Evolutionary conservation across 1,140 invertebrate species (phyloP), one percentile per base, ranked within the genome.

Genomic region (Neoseiulus cucumeris): DNA sequence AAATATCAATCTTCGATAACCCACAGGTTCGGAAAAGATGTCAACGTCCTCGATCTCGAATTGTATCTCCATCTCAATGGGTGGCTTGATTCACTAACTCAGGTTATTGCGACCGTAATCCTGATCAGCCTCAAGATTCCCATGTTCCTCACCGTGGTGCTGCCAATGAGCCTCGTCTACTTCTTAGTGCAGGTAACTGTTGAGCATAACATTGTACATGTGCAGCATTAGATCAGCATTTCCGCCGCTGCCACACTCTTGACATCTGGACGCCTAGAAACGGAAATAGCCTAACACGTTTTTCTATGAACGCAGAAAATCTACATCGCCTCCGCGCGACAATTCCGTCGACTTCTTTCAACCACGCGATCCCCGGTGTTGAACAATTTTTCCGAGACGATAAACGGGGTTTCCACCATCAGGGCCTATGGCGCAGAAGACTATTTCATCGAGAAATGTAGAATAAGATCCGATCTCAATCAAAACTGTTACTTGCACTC

Each of bases 331-430:
- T 89, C 92, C 0, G 96, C 92, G 1, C 77, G 94, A 28, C 94
- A 98, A 73, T 75, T 98, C 65, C 97, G 95, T 79, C 81, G 95
- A 47, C 74, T 98, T 28, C 92, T 98, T 75, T 97, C 93, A 0
- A 85, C 95, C 0, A 91, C 89, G 17, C 81, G 92, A 59, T 97
- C 92, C 9, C 94, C 95, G 0, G 96, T 98, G 72, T 98, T 95
- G 77, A 94, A 92, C 5, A 59, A 59, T 20, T 59, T 59, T 20
- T 59, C 51, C 14, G 51, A 59, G 20, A 59, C 51, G 4, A 25
- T 59, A n/a, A 59, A 59, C 22, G 51, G 51, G 1, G 51, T 25
- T 33, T 59, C 51, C 12, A 59, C 25, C 20, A 59, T 59, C 1
- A 25, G 51, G 9, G 51, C 51, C 2, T 59, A 59, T 9, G 33